Conservation (phyloP, 2,113 vertebrate genomes). For the Ceyx cyanopectus region DNA sequence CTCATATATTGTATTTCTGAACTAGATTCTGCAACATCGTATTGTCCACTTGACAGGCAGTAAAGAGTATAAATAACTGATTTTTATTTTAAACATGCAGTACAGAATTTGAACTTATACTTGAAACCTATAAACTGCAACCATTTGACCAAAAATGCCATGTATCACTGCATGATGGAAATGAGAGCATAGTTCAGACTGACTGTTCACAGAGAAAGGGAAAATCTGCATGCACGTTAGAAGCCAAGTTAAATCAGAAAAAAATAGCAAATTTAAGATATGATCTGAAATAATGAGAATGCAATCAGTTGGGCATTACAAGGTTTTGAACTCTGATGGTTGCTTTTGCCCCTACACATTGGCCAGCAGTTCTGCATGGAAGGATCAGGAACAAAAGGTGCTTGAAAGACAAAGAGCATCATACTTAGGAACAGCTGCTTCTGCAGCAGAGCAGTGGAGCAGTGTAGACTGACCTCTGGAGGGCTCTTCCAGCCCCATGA, state of each 20-base stretch:
- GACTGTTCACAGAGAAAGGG: neutral
- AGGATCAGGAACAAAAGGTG: conserved; percentile 29
- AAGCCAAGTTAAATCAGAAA: neutral
- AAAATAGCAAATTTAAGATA: neutral
- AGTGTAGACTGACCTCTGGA: conserved; percentile 66
- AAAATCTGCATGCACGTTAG: neutral
- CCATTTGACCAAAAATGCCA: neutral
- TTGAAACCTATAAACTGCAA: neutral
- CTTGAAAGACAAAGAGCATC: conserved; percentile 44
- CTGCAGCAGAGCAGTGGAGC: neutral
- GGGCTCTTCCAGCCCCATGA: conserved; percentile 30
- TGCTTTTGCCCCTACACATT: neutral
- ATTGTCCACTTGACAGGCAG: neutral
- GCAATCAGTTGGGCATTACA: neutral
- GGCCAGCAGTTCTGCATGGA: neutral
- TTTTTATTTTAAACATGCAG: neutral
- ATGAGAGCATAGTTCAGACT: neutral
- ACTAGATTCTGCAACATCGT: neutral
- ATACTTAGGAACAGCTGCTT: conserved; percentile 16
- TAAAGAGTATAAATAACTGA: neutral
- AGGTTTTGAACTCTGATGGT: neutral
- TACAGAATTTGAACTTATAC: neutral
- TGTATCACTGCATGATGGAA: neutral
- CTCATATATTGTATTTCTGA: neutral
- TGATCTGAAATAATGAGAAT: neutral